Conservation (phyloP, 2,797 vertebrate species). For the Cottoperca gobio region DNA sequence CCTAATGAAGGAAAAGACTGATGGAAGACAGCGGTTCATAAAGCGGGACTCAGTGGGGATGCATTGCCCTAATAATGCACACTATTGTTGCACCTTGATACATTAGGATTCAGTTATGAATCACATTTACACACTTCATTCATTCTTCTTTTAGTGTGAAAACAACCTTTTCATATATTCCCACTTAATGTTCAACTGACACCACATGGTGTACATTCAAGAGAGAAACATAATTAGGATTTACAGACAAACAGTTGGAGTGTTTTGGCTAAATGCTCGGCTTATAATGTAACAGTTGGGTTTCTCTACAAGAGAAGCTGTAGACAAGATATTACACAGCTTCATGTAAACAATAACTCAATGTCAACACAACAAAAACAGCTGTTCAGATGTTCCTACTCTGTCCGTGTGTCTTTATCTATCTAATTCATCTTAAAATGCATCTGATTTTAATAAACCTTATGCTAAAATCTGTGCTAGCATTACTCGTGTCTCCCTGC, state of each 20-base stretch:
- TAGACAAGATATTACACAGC: not conserved
- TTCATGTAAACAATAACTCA: not conserved
- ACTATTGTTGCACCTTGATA: slow-evolving; percentile 12
- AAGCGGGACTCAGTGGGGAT: slow-evolving; percentile 12
- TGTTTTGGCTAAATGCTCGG: not conserved
- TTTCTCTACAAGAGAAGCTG: not conserved
- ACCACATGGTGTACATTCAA: not conserved
- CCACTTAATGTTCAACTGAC: not conserved
- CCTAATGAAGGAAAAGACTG: slow-evolving; percentile 2
- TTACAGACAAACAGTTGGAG: not conserved
- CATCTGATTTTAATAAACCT: not conserved
- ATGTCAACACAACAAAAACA: not conserved
- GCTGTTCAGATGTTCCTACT: not conserved
- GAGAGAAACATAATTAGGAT: not conserved
- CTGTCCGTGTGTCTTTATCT: not conserved
- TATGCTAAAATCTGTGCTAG: too few relatives aligned
- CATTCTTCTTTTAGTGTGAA: not conserved
- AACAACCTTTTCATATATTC: not conserved
- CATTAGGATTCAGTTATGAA: slow-evolving; percentile 8
- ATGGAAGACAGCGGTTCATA: slow-evolving; percentile 24
- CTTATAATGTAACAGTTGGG: not conserved
- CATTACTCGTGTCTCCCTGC: too few relatives aligned
- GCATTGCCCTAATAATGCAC: slow-evolving; percentile 12
- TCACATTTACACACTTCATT: slow-evolving; percentile 8
- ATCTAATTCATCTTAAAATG: not conserved